Conservation (phyloP, 2,113 vertebrate species). For the Phocoena sinus region DNA sequence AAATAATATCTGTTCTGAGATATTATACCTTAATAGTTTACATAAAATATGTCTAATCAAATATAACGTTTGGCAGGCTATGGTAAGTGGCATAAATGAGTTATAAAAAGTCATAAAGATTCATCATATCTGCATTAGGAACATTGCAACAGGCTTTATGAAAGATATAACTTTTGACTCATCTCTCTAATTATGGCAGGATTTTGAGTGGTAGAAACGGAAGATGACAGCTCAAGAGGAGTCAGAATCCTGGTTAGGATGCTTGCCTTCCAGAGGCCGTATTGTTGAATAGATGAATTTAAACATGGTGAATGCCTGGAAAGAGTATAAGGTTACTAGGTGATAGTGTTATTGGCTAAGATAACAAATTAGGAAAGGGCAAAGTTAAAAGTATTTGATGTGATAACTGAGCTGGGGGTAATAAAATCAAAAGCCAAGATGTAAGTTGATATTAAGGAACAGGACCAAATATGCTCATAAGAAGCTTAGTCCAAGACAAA, state of each 20-base stretch:
- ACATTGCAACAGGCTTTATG: not conserved
- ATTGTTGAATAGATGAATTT: not conserved
- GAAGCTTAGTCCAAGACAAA: not conserved
- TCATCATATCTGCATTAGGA: not conserved
- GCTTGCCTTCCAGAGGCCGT: not conserved
- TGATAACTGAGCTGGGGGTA: not conserved
- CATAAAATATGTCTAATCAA: not conserved
- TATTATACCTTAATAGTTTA: not conserved
- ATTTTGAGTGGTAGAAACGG: not conserved
- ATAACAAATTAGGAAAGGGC: not conserved
- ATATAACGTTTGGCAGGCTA: not conserved
- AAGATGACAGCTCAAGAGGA: not conserved
- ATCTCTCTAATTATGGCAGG: not conserved
- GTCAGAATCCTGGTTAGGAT: not conserved
- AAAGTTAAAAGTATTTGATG: not conserved
- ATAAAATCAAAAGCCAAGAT: not conserved
- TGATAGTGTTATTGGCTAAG: not conserved
- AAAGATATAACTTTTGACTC: not conserved
- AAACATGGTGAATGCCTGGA: not conserved
- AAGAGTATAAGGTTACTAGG: not conserved
- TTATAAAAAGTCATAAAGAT: not conserved
- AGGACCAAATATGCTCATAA: not conserved
- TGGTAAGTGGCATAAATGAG: not conserved
- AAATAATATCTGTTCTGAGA: not conserved
- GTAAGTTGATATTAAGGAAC: not conserved